Evolutionary conservation across 2,797 vertebrate species (phyloP), one percentile per base, ranked within the genome.

Genomic region (Poeciliopsis turneri): DNA sequence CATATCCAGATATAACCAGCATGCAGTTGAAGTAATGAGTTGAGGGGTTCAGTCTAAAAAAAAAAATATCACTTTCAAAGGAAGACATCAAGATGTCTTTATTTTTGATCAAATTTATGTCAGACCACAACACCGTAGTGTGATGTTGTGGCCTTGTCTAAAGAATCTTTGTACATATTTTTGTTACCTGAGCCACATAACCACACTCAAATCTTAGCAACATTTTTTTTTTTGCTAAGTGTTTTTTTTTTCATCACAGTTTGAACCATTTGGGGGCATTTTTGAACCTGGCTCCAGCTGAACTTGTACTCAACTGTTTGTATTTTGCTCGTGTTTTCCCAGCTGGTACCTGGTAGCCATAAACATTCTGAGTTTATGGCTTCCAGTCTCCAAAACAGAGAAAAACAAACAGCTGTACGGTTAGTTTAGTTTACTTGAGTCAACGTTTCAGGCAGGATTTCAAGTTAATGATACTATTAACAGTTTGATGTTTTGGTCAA

Each of bases 321-420:
- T 88, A 25, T 70, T 61, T 72, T 5, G 13, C 12, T 69, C 81
- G 5, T 80, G 64, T 86, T 72, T 82, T 69, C 61, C 61, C 78
- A 94, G 94, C 86, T 33, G 33, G 33, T 33, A 33, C 33, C 33
- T 33, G 30, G 30, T 33, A 39, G 36, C 36, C 36, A 39, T 39
- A 39, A 36, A 2, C 2, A 39, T 4, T 66, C 18, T 66, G 30
- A 10, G 33, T 9, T 20, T 10, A 39, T 9, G 13, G 9, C 33
- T 36, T 7, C 7, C 33, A 41, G 36, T 43, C 10, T 68, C 11
- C 25, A 36, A 43, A 69, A 69, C 36, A 2, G 36, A 69, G 10
- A 41, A 25, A 69, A 43, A 5, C 4, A 64, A 64, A 41, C 36
- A 39, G 16, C 33, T 39, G 1, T 66, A 69, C n/a, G 20, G 20